Percentiles rank a stretch among this genome's conserved stretches.
These are phyloP conservation scores for Orchesella cincta DNA, from an alignment of 1,140 invertebrate genomes.

Conservation along the genomic window DNA sequence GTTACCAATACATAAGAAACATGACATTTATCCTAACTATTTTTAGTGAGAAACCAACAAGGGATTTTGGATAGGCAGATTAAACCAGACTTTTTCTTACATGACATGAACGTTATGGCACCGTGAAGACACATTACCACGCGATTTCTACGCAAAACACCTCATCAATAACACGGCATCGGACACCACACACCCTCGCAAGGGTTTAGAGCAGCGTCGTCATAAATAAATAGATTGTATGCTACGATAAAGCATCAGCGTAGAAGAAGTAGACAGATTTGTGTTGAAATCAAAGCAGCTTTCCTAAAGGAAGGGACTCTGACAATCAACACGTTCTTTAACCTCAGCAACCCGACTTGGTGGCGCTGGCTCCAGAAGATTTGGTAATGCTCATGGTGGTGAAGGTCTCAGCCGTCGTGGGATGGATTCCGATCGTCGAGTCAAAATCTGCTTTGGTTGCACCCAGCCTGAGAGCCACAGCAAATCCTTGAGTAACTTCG, in stretches of 20 bases:
- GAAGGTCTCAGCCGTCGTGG: conserved; percentile 63
- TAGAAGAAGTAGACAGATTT: neutral
- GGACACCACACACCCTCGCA: neutral
- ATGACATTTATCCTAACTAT: too few species aligned
- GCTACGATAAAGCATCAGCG: neutral
- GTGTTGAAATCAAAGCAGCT: neutral
- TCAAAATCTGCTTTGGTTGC: conserved; percentile 69
- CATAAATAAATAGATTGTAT: neutral
- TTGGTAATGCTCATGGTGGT: conserved; percentile 47
- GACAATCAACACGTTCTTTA: conserved; percentile 34
- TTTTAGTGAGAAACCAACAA: too few species aligned
- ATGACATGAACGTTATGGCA: too few species aligned
- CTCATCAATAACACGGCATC: too few species aligned
- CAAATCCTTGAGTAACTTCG: conserved; percentile 71
- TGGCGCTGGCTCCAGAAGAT: conserved; percentile 32
- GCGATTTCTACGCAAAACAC: too few species aligned
- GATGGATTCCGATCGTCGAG: conserved; percentile 68
- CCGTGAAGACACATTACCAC: too few species aligned
- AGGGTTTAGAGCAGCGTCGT: neutral
- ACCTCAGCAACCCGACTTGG: conserved; percentile 48
- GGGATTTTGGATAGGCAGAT: too few species aligned
- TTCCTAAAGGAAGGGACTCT: neutral
- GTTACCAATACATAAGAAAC: too few species aligned
- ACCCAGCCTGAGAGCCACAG: conserved; percentile 62
- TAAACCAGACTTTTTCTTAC: too few species aligned